phyloP scores from a whole-genome alignment of 2,113 vertebrate species.

The Semnornis frantzii region DNA sequence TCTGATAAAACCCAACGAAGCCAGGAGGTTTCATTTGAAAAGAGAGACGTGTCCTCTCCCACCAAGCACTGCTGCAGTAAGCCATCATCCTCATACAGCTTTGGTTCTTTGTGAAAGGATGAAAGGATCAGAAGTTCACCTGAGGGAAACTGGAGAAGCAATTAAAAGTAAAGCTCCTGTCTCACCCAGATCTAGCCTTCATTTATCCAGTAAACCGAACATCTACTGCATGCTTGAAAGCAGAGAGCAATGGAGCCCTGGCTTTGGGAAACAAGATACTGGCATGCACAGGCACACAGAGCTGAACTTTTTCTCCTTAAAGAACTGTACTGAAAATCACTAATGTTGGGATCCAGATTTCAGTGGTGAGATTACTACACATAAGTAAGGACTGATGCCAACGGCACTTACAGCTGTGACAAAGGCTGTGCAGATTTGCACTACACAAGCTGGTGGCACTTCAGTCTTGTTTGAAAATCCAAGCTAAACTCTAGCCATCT shows the following conservation, averaged over 20 bases:
- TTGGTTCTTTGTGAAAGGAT: conserved; percentile 3
- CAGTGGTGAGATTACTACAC: not conserved
- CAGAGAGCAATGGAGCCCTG: not conserved
- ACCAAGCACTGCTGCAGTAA: not conserved
- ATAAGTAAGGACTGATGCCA: not conserved
- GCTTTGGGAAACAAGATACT: not conserved
- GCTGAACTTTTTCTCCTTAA: not conserved
- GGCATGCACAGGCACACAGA: not conserved
- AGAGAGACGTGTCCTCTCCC: not conserved
- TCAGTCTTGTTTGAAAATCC: not conserved
- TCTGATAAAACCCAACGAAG: not conserved
- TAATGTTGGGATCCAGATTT: not conserved
- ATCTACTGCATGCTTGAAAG: not conserved
- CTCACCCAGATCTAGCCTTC: not conserved
- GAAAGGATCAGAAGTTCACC: conserved; percentile 22
- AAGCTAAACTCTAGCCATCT: not conserved
- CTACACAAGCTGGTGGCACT: not conserved
- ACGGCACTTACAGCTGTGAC: not conserved
- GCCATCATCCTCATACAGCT: not conserved
- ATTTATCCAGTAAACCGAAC: conserved; percentile 11
- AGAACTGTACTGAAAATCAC: not conserved
- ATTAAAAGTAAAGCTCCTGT: conserved; percentile 42
- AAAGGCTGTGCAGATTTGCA: not conserved
- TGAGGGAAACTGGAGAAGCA: not conserved
- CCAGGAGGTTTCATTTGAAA: conserved; percentile 25